Conservation (phyloP, 2,888 invertebrate genomes). For the Limnephilus auricula region DNA sequence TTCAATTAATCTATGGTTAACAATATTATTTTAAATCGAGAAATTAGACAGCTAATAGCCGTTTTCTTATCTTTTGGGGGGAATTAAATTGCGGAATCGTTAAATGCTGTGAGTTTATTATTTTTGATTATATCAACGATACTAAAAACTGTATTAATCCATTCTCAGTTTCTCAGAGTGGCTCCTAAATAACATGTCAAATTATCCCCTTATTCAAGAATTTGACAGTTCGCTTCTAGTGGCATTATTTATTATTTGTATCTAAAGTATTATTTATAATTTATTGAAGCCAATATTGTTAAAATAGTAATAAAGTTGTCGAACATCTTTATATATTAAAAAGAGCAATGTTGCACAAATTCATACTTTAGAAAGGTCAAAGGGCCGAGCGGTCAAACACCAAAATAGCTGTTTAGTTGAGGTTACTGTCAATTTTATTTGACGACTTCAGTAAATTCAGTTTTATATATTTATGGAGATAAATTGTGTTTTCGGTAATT, state of each 20-base stretch:
- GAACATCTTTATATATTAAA: background rate
- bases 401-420: background rate
- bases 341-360: background rate
- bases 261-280: background rate
- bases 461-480: background rate
- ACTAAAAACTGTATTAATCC: background rate
- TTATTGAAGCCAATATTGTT: background rate
- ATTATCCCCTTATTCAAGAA: background rate
- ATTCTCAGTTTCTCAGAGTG: background rate
- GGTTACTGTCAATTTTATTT: background rate
- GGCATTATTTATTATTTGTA: background rate
- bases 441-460: background rate
- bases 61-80: background rate
- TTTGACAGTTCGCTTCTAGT: background rate
- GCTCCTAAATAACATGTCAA: background rate
- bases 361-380: background rate
- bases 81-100: background rate
- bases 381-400: background rate
- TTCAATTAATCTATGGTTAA: background rate
- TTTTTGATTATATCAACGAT: background rate
- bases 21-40: background rate
- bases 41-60: background rate
- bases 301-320: background rate
- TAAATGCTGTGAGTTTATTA: conserved; percentile 12
- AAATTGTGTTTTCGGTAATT: too few relatives aligned